phyloP scores from a whole-genome alignment of 2,888 invertebrate species.

The Nomada goodeniana region DNA sequence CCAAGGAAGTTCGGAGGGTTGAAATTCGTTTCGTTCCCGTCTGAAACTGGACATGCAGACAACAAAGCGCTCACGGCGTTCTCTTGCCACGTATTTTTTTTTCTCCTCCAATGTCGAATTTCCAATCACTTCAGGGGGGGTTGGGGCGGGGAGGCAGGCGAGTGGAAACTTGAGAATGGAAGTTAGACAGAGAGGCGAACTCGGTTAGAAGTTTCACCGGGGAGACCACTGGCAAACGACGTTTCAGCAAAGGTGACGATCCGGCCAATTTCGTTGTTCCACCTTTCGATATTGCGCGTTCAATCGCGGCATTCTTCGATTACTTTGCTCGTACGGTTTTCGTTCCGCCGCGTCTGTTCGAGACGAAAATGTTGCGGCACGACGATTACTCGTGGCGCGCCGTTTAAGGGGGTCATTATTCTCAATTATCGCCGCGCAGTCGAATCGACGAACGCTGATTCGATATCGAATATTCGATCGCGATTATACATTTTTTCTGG shows the following conservation, averaged over 20 bases:
- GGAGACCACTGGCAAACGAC: constrained; percentile 60
- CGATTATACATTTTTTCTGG: background rate
- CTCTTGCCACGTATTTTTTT: constrained; percentile 61
- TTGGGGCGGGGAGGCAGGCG: background rate
- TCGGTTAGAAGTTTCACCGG: constrained; percentile 68
- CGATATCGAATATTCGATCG: background rate
- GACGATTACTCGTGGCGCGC: background rate
- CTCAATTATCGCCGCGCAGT: constrained; percentile 1
- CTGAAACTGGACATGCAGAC: constrained; percentile 67
- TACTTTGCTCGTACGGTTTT: constrained; percentile 9
- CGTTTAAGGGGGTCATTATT: constrained; percentile 9
- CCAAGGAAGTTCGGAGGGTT: constrained; percentile 74
- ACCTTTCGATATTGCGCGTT: constrained; percentile 12
- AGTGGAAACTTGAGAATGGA: constrained; percentile 68
- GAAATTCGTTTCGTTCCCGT: constrained; percentile 71
- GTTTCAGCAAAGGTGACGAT: constrained; percentile 62
- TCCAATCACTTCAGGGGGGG: constrained; percentile 65
- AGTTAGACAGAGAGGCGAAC: constrained; percentile 65
- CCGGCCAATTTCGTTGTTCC: constrained; percentile 31
- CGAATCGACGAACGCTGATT: background rate
- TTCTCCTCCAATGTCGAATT: constrained; percentile 60
- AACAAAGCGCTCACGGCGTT: constrained; percentile 70
- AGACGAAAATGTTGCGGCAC: too few relatives aligned
- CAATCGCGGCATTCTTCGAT: background rate
- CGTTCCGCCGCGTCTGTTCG: too few relatives aligned